phyloP scores from a whole-genome alignment of 2,797 vertebrate genomes.

The Cephalopachus bancanus region DNA sequence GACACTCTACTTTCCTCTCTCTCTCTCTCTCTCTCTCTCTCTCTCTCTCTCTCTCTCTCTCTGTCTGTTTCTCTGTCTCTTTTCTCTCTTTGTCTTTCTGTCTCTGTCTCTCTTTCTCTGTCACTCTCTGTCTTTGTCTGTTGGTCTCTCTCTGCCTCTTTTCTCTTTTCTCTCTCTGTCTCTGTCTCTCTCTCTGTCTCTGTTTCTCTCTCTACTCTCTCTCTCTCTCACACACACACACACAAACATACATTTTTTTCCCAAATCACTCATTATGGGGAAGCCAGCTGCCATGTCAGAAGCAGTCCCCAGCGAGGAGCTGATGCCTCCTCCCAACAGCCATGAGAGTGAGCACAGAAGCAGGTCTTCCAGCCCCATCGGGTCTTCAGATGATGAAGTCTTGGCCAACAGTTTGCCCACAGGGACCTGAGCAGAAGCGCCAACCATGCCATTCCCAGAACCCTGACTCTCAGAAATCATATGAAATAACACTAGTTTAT shows the following conservation, averaged over 20 bases:
- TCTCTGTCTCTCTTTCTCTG: too few relatives aligned
- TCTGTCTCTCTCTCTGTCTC: too few relatives aligned
- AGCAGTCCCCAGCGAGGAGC: neutral
- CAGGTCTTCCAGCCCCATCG: neutral
- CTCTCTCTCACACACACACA: neutral
- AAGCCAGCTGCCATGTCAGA: rapidly evolving
- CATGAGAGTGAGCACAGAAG: rapidly evolving
- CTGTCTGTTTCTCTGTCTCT: too few relatives aligned
- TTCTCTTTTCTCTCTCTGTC: too few relatives aligned
- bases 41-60: neutral
- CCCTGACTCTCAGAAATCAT: neutral
- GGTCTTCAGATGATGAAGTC: neutral
- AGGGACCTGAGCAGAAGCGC: neutral
- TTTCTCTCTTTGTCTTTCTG: too few relatives aligned
- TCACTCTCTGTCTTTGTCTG: too few relatives aligned
- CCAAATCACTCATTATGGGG: neutral
- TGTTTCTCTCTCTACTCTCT: neutral
- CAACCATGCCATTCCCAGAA: neutral
- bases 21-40: neutral
- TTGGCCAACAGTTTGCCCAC: neutral
- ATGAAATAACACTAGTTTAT: rapidly evolving
- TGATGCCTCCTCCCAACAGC: neutral
- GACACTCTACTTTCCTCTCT: neutral
- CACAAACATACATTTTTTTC: neutral
- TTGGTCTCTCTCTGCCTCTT: too few relatives aligned